These are phyloP conservation scores for Onthophagus sagittarius DNA, from an alignment of 2,888 invertebrate species.

Conservation along the genomic window DNA sequence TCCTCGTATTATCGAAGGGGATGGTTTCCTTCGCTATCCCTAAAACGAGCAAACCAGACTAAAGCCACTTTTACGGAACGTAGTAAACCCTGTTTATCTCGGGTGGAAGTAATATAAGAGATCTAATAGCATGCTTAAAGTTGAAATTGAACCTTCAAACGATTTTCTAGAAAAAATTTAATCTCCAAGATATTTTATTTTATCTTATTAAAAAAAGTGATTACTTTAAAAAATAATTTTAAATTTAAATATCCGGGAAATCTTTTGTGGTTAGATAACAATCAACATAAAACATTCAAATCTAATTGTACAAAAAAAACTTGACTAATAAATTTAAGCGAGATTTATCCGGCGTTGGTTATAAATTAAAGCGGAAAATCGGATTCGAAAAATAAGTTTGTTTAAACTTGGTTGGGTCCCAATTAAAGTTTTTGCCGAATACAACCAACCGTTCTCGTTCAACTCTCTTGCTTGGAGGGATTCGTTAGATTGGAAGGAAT, in stretches of 20 bases:
- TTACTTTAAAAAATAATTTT: too few species aligned
- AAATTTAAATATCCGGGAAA: too few species aligned
- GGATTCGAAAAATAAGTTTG: neutral
- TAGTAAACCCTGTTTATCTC: neutral
- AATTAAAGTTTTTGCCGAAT: neutral
- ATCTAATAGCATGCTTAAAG: neutral
- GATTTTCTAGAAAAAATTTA: too few species aligned
- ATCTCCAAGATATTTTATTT: too few species aligned
- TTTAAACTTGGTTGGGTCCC: neutral
- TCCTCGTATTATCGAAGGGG: neutral
- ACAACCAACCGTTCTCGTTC: neutral
- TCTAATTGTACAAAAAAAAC: too few species aligned
- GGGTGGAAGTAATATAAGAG: neutral
- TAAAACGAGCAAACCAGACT: neutral
- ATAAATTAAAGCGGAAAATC: neutral
- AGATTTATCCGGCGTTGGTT: neutral
- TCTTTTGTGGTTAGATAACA: too few species aligned
- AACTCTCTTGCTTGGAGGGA: neutral
- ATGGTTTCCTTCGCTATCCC: neutral
- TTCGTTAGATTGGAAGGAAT: neutral
- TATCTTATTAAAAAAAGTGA: too few species aligned
- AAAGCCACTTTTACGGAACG: neutral
- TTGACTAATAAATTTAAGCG: neutral
- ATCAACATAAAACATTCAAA: too few species aligned
- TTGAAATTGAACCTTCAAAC: too few species aligned